Evolutionary conservation across 2,888 invertebrate species (phyloP).

Genomic region (Tetropium fuscum): DNA sequence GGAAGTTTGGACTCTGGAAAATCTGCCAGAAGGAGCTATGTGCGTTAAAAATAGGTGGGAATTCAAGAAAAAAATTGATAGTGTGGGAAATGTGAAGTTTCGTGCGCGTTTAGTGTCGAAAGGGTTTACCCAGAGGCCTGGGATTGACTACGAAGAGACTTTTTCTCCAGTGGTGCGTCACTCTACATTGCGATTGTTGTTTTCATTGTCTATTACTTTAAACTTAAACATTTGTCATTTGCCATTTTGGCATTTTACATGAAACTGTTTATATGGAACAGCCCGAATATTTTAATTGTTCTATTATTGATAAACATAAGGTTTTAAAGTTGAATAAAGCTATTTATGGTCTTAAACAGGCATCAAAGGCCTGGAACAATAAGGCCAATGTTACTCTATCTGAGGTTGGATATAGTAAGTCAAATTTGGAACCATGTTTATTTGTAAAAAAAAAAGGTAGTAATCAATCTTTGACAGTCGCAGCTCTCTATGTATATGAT

Average conservation of each 20-base stretch:
- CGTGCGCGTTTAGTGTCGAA: slow-evolving; percentile 15
- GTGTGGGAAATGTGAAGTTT: slow-evolving; percentile 12
- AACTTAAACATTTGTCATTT: slow-evolving; percentile 11
- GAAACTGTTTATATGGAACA: slow-evolving; percentile 18
- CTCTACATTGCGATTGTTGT: not conserved
- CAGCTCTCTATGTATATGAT: slow-evolving; percentile 16
- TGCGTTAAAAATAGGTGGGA: not conserved
- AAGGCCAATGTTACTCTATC: slow-evolving; percentile 8
- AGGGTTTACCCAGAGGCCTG: slow-evolving; percentile 8
- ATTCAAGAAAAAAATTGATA: not conserved
- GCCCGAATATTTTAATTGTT: slow-evolving; percentile 18
- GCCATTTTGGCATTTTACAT: slow-evolving; percentile 23
- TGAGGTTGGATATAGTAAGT: slow-evolving; percentile 16
- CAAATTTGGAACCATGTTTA: slow-evolving; percentile 14
- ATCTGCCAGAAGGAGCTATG: not conserved
- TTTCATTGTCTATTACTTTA: not conserved
- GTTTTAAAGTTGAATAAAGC: slow-evolving; percentile 36
- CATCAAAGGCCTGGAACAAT: slow-evolving; percentile 29
- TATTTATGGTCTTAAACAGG: slow-evolving; percentile 39
- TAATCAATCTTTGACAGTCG: not conserved
- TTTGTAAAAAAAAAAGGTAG: slow-evolving; percentile 8
- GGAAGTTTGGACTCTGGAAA: slow-evolving; percentile 5
- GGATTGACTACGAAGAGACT: slow-evolving; percentile 6
- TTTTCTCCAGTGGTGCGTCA: slow-evolving; percentile 1
- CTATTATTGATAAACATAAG: slow-evolving; percentile 16